Evolutionary conservation across 2,888 invertebrate genomes (phyloP).

Genomic region (Tachina grossa): DNA sequence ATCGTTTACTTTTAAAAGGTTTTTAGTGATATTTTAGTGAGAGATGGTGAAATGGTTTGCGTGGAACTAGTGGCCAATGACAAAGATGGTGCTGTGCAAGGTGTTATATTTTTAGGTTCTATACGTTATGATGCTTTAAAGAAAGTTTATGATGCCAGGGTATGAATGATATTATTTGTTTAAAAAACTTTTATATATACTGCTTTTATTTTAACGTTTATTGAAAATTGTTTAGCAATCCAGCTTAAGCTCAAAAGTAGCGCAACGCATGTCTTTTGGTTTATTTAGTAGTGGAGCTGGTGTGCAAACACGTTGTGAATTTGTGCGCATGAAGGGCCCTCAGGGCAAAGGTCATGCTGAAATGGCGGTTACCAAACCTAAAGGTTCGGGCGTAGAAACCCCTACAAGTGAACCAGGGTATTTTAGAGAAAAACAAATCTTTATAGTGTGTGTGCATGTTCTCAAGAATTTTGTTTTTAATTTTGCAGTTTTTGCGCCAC

Average conservation of each 20-base stretch:
- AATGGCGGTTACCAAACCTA: conserved; percentile 97
- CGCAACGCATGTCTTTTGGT: conserved; percentile 97
- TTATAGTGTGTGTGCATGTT: not conserved
- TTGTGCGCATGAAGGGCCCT: conserved; percentile 99
- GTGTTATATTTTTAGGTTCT: conserved; percentile 98
- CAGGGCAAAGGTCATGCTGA: conserved; percentile 98
- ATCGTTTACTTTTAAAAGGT: conserved; percentile 86
- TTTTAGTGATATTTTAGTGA: conserved; percentile 97
- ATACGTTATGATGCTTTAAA: conserved; percentile 98
- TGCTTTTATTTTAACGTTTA: not conserved
- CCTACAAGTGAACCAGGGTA: conserved; percentile 94
- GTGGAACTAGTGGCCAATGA: conserved; percentile 98
- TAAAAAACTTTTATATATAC: not conserved
- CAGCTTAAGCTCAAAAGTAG: conserved; percentile 96
- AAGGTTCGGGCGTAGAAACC: conserved; percentile 96
- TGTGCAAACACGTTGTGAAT: conserved; percentile 94
- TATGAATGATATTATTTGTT: conserved; percentile 78
- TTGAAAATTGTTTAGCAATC: conserved; percentile 86
- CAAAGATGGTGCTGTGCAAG: conserved; percentile 91
- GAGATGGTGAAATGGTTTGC: conserved; percentile 99
- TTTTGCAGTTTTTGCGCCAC: conserved; percentile 86
- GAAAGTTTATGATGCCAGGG: conserved; percentile 97
- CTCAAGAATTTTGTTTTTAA: not conserved
- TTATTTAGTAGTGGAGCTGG: conserved; percentile 89
- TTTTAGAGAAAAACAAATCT: not conserved